Conservation (phyloP, 1,140 invertebrate species). For the Lepidurus couesii region DNA sequence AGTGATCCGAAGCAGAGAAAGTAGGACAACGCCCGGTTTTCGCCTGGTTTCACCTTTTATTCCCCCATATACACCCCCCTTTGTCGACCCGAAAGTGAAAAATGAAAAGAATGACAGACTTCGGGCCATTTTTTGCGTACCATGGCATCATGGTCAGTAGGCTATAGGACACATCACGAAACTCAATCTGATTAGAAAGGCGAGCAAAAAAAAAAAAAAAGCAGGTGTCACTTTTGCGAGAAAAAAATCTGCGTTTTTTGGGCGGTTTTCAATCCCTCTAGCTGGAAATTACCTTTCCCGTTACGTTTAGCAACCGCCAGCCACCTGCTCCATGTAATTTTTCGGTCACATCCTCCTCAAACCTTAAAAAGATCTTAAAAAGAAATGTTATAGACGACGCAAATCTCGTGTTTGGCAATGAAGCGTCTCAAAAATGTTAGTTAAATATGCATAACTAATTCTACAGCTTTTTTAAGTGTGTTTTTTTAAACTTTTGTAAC, state of each 20-base stretch:
- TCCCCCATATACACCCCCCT: background rate
- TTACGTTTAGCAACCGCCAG: background rate
- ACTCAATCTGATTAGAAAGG: background rate
- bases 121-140: too few species aligned
- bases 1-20: conserved; percentile 18
- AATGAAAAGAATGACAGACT: too few species aligned
- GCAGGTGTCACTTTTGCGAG: background rate
- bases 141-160: background rate
- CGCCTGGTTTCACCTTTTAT: background rate
- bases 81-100: background rate
- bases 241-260: background rate
- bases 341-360: background rate
- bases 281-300: background rate
- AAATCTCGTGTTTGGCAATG: background rate
- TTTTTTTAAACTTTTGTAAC: conserved; percentile 28
- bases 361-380: background rate
- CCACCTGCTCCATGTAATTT: conserved; percentile 29
- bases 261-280: background rate
- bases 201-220: background rate
- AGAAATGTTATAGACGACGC: background rate
- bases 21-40: conserved; percentile 3
- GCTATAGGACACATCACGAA: background rate
- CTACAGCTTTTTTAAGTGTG: background rate
- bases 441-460: background rate
- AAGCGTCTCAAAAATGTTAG: background rate